phyloP scores from a whole-genome alignment of 2,888 invertebrate genomes.

The Sicus ferrugineus region DNA sequence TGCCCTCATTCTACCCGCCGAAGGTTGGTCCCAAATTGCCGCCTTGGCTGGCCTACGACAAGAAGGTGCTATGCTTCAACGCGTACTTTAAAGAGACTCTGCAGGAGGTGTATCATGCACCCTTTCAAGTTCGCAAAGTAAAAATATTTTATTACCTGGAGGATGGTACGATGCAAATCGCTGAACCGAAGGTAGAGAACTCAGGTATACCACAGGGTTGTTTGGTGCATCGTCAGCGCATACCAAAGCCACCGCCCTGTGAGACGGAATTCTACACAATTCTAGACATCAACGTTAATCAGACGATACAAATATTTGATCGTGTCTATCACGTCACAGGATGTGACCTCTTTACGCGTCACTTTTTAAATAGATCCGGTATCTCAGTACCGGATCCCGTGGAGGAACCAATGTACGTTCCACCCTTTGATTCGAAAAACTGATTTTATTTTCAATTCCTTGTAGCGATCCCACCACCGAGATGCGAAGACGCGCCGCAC shows the following conservation, averaged over 20 bases:
- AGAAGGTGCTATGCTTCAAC: slow-evolving; percentile 72
- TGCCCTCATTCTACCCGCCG: slow-evolving; percentile 77
- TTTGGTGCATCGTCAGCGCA: slow-evolving; percentile 81
- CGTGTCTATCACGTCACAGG: slow-evolving; percentile 81
- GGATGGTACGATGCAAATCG: slow-evolving; percentile 90
- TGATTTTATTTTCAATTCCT: background rate
- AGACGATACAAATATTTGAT: slow-evolving; percentile 81
- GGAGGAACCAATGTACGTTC: slow-evolving; percentile 66
- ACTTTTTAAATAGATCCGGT: slow-evolving; percentile 84
- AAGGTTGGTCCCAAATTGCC: slow-evolving; percentile 80
- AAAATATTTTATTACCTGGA: slow-evolving; percentile 88
- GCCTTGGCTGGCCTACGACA: slow-evolving; percentile 87
- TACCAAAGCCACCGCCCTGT: slow-evolving; percentile 77
- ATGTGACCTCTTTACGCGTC: slow-evolving; percentile 87
- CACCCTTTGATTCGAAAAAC: no score
- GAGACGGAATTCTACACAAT: slow-evolving; percentile 82
- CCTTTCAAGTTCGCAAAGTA: slow-evolving; percentile 78
- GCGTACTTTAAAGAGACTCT: slow-evolving; percentile 68
- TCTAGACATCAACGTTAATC: slow-evolving; percentile 86
- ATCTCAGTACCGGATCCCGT: slow-evolving; percentile 81
- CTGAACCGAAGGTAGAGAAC: slow-evolving; percentile 81
- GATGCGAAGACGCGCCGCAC: slow-evolving; percentile 58
- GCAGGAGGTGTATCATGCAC: slow-evolving; percentile 73
- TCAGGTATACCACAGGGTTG: slow-evolving; percentile 87
- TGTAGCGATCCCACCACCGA: slow-evolving; percentile 67